These are phyloP conservation scores for Cossypha dichroa DNA, from an alignment of 2,797 vertebrate genomes.

Conservation along the genomic window DNA sequence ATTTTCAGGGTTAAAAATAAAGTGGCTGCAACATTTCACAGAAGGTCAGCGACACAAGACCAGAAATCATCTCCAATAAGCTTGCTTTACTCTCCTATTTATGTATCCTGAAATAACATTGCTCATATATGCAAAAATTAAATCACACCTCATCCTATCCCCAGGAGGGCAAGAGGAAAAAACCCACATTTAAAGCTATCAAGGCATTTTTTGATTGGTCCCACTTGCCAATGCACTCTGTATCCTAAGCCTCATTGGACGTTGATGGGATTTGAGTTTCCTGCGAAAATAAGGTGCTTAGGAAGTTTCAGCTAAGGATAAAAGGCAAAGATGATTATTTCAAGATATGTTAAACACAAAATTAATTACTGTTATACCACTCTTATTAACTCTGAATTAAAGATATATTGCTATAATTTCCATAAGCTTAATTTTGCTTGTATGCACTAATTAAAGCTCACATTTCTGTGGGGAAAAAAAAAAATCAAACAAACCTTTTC, in stretches of 20 bases:
- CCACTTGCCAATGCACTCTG: background rate
- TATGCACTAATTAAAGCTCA: background rate
- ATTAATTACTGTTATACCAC: background rate
- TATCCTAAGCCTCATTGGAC: background rate
- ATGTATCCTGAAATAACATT: background rate
- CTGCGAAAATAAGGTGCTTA: background rate
- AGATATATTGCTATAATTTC: background rate
- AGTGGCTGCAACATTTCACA: background rate
- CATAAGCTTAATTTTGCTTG: background rate
- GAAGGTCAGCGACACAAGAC: background rate
- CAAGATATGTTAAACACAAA: background rate
- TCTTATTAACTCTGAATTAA: background rate
- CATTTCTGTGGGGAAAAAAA: background rate
- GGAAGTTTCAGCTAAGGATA: background rate
- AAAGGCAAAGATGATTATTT: background rate
- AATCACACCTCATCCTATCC: background rate
- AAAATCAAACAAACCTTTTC: background rate
- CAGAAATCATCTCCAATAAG: background rate
- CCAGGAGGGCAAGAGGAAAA: background rate
- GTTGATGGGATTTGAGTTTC: background rate
- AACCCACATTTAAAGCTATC: background rate
- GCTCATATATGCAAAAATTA: background rate
- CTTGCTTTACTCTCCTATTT: background rate
- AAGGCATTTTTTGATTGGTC: background rate
- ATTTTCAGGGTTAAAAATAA: conserved; percentile 1